Evolutionary conservation across 2,797 vertebrate genomes (phyloP).

Genomic region (Remorina albescens): DNA sequence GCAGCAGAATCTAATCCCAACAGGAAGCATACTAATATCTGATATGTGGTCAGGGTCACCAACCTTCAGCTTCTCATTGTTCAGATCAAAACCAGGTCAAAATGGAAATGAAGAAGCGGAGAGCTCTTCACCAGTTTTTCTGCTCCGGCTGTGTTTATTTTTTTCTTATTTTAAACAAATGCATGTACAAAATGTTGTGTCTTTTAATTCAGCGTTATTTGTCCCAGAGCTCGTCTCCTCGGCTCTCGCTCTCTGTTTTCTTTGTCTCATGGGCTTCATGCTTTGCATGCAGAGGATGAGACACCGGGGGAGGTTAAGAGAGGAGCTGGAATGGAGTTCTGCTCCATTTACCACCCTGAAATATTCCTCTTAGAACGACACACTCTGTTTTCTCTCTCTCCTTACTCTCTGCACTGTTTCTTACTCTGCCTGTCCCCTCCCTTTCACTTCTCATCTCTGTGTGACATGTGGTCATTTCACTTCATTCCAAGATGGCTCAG

Average conservation of each 20-base stretch:
- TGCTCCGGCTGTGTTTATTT: constrained; percentile 14
- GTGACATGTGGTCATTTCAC: constrained; percentile 79
- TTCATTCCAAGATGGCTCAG: constrained; percentile 77
- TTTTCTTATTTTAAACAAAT: constrained; percentile 56
- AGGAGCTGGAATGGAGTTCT: constrained; percentile 83
- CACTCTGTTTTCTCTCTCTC: constrained; percentile 75
- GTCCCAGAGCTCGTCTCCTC: constrained; percentile 58
- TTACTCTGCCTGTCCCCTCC: constrained; percentile 56
- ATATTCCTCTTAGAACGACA: constrained; percentile 82
- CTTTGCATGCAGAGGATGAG: constrained; percentile 82
- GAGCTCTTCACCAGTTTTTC: background rate
- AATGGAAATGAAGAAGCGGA: background rate
- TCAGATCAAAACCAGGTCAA: background rate
- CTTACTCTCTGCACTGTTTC: constrained; percentile 55
- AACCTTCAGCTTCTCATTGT: constrained; percentile 22
- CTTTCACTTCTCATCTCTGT: constrained; percentile 72
- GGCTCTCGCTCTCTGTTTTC: constrained; percentile 55
- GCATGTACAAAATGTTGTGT: constrained; percentile 43
- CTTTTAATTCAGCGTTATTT: constrained; percentile 55
- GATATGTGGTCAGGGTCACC: constrained; percentile 16
- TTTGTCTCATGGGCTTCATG: constrained; percentile 77
- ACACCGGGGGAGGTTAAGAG: constrained; percentile 80
- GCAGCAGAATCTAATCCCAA: background rate
- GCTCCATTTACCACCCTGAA: constrained; percentile 84
- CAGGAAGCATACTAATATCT: background rate